Base-by-base conservation (phyloP, 2,797 vertebrate species). In the Hapalemur alaotrensis region DNA sequence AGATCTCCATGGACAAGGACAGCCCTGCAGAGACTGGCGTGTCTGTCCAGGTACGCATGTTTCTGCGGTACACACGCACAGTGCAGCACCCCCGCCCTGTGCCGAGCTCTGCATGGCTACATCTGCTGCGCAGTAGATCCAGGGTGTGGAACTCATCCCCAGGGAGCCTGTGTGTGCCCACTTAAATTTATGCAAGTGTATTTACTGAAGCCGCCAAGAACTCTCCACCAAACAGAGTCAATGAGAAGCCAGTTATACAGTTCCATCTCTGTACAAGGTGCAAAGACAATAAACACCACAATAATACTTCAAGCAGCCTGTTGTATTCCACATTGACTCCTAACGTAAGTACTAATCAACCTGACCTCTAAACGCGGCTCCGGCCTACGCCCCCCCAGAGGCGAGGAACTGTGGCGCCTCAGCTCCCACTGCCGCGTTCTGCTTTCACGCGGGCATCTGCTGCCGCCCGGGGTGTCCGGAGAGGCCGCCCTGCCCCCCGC, bases 121-220 rank as follows among this genome's bases (percentile, higher is more conserved):
- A 41, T 8, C 46, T 72, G 73, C 67, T 32, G 9, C 30, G 28
- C 38, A 41, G 52, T 22, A 81, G 73, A 63, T 13, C 12, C 38
- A 30, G 50, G 70, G 10, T 69, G n/a, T 76, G 65, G 63, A 80
- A 88, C 75, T 79, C 73, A 48, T 10, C 80, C 23, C 15, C 41
- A 87, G 81, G 87, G 6, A 80, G 69, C 43, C 73, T 57, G 46
- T 23, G 25, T n/a, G 20, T 35, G n/a, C 25, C 41, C 54, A 73
- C 35, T 96, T 69, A 78, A 73, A 82, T 82, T 82, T 94, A 96
- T 46, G 23, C 25, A 90, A 88, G 67, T 89, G 54, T 67, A 89
- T 89, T 83, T 94, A 41, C 38, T 32, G 61, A 91, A 79, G 96
- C 63, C 79, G 50, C 86, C 92, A 93, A 91, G 73, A 95, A 86